phyloP scores from a whole-genome alignment of 2,113 vertebrate genomes.

The Dipodomys stephensi region DNA sequence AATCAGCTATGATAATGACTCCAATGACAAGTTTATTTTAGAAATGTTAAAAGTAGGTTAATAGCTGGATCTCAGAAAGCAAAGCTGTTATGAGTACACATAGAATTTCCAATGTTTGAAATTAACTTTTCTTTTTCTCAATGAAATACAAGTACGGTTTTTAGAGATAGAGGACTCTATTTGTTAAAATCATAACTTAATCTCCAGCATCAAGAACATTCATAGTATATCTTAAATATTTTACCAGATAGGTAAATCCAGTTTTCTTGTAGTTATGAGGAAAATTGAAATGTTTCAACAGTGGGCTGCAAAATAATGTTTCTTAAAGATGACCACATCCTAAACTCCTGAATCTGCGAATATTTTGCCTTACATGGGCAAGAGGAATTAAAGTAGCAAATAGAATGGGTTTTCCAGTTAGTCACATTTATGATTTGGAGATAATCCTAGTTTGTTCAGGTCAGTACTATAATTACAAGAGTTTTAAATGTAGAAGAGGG shows the following conservation, averaged over 20 bases:
- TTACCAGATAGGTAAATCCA: neutral
- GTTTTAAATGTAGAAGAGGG: neutral
- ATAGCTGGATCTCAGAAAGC: neutral
- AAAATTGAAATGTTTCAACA: neutral
- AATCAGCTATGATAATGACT: slow-evolving; percentile 59
- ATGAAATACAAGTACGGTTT: neutral
- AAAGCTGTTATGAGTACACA: neutral
- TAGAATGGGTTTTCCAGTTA: neutral
- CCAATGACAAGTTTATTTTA: slow-evolving; percentile 59
- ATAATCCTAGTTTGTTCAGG: neutral
- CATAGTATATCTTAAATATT: slow-evolving; percentile 20
- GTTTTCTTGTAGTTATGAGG: slow-evolving; percentile 31
- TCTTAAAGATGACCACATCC: neutral
- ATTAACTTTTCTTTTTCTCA: slow-evolving; percentile 58
- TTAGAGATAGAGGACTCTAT: too few relatives aligned
- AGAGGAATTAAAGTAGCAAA: neutral
- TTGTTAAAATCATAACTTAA: neutral
- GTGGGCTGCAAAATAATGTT: neutral
- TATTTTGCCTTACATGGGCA: neutral
- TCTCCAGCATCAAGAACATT: neutral
- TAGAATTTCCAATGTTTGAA: slow-evolving; percentile 49
- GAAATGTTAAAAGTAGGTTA: slow-evolving; percentile 45
- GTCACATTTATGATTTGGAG: neutral
- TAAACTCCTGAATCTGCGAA: neutral
- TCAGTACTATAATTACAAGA: neutral